A percentile compares a stretch with the other conserved stretches of the same genome.
phyloP scores from a whole-genome alignment of 2,797 vertebrate genomes.

The Mus caroli region DNA sequence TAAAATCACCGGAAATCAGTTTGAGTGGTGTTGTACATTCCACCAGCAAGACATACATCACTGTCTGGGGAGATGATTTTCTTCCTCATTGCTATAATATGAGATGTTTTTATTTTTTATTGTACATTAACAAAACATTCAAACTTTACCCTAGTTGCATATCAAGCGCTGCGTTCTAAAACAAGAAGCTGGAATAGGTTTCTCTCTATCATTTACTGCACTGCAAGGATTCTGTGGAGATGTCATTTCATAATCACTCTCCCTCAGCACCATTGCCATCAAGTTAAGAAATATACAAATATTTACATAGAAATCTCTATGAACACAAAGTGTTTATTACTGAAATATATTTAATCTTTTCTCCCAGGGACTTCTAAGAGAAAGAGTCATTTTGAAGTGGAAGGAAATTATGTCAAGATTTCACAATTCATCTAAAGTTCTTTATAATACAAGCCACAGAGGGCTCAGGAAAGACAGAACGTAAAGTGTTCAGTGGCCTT shows the following conservation, averaged over 20 bases:
- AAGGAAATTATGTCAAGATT: slow-evolving; percentile 53
- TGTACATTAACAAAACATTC: slow-evolving; percentile 55
- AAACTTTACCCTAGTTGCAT: slow-evolving; percentile 34
- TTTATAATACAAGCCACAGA: background rate
- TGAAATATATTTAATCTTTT: slow-evolving; percentile 23
- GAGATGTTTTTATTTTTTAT: slow-evolving; percentile 46
- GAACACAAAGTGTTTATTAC: background rate
- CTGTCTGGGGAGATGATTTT: slow-evolving; percentile 11
- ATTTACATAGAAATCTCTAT: slow-evolving; percentile 70
- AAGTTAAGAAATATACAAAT: slow-evolving; percentile 68
- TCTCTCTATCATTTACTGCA: slow-evolving; percentile 45
- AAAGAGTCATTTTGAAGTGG: background rate
- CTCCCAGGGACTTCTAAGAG: background rate
- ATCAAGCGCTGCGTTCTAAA: slow-evolving; percentile 62
- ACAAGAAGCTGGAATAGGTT: slow-evolving; percentile 35
- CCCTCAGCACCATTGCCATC: background rate
- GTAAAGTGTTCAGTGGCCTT: too few relatives aligned
- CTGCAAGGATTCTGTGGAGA: slow-evolving; percentile 44
- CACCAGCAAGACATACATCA: background rate
- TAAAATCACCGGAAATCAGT: background rate
- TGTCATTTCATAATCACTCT: slow-evolving; percentile 43
- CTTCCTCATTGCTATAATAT: slow-evolving; percentile 43
- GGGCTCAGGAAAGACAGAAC: background rate
- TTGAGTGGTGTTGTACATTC: background rate
- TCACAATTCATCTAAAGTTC: background rate